Conservation (phyloP, 1,140 invertebrate genomes). For the Hydropsyche tenuis region DNA sequence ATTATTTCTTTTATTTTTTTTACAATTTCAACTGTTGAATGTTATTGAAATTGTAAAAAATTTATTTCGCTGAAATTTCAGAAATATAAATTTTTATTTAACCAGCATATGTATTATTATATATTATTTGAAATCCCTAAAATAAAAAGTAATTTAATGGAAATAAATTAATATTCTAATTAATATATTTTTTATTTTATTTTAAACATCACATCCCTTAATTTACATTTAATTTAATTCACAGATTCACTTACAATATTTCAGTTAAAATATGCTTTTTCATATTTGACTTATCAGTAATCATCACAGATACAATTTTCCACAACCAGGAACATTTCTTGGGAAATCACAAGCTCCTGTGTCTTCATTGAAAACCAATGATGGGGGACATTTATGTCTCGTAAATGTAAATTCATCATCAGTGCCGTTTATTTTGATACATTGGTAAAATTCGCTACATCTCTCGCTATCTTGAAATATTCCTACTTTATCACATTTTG, state of each 20-base stretch:
- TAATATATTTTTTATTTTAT: constrained; percentile 37
- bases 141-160: no score
- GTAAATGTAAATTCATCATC: constrained; percentile 10
- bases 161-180: no score
- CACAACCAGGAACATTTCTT: constrained; percentile 39
- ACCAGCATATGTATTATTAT: no score
- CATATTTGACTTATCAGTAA: constrained; percentile 43
- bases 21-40: no score
- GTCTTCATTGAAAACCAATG: constrained; percentile 37
- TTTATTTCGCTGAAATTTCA: no score
- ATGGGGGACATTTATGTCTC: constrained; percentile 31
- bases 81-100: no score
- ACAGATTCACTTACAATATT: no score
- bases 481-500: constrained; percentile 30
- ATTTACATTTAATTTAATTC: no score
- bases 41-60: no score
- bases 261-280: constrained; percentile 51
- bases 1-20: constrained; percentile 42
- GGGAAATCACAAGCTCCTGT: constrained; percentile 34
- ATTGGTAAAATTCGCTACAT: constrained; percentile 40
- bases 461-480: constrained; percentile 31
- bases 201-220: constrained; percentile 36
- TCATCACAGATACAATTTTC: constrained; percentile 39
- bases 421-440: not conserved
- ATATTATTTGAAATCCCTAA: no score